Base-by-base conservation (phyloP, 2,888 invertebrate genomes). In the Itoplectis maculator region DNA sequence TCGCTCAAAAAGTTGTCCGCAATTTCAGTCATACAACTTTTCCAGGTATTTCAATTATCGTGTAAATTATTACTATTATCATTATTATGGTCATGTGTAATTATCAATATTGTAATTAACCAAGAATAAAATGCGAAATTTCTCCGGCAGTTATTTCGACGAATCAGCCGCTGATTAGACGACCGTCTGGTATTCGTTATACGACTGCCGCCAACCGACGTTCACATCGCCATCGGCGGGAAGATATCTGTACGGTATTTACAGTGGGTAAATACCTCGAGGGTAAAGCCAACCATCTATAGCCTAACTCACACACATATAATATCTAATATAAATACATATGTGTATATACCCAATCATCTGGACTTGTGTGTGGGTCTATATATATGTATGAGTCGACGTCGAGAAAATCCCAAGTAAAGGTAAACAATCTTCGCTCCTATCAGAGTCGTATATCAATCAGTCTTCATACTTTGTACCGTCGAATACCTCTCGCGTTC, bases 371-470 rank as follows among this genome's bases (percentile, higher is more conserved):
- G n/a, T n/a, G n/a, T n/a, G n/a, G n/a, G n/a, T n/a, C n/a, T n/a
- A n/a, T n/a, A n/a, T n/a, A n/a, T n/a, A n/a, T n/a, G n/a, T n/a
- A n/a, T n/a, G n/a, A n/a, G n/a, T n/a, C n/a, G n/a, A n/a, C n/a
- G n/a, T 54, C 54, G 54, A 54, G 11, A 54, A 20, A 7, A 20
- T 18, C 40, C 6, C 20, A 9, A n/a, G 20, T 35, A n/a, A 69
- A 13, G 8, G 29, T 51, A 69, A 54, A 69, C 51, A 20, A 45
- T 65, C 20, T 65, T 11, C 23, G 6, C 15, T 59, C 59, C 15
- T 59, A 65, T 65, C 65, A 23, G 45, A n/a, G 13, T 13, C 20
- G 20, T 65, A 65, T 23, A 66, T 49, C 66, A 29, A 66, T 66
- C 66, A 45, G 47, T 49, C 1, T n/a, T n/a, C 15, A 8, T 11